Conservation (phyloP, 1,140 invertebrate genomes). For the Dryas iulia region DNA sequence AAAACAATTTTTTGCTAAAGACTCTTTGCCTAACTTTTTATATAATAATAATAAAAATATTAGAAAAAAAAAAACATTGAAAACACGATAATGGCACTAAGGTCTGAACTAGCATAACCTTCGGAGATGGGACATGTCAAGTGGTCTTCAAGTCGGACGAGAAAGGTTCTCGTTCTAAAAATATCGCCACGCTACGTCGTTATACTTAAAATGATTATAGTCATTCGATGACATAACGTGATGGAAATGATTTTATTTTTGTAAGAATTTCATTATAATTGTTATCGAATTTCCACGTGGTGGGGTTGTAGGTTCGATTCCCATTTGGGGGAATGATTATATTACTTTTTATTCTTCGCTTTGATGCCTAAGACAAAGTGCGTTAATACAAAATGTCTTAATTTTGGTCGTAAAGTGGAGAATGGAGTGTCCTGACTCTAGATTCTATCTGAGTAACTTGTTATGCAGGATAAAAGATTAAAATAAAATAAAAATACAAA, state of each 20-base stretch:
- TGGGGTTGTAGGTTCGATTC: too few species aligned
- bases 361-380: too few species aligned
- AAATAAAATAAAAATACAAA: too few species aligned
- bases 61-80: constrained; percentile 2
- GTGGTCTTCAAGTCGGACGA: constrained; percentile 7
- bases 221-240: not conserved
- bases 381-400: too few species aligned
- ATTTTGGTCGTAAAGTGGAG: too few species aligned
- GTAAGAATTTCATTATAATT: too few species aligned
- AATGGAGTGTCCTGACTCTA: too few species aligned
- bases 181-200: not conserved
- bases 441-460: too few species aligned
- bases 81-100: constrained; percentile 1
- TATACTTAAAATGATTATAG: not conserved
- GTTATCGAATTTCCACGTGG: too few species aligned
- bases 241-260: not conserved
- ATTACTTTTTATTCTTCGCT: too few species aligned
- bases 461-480: too few species aligned
- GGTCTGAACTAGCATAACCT: constrained; percentile 1
- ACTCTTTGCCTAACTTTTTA: not conserved
- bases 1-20: not conserved
- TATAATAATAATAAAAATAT: not conserved
- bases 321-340: too few species aligned
- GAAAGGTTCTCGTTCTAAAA: constrained; percentile 21
- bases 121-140: constrained; percentile 8